Evolutionary conservation across 2,797 vertebrate species (phyloP), one percentile per base, ranked within the genome.

Genomic region (Muraenolepis orangiensis): DNA sequence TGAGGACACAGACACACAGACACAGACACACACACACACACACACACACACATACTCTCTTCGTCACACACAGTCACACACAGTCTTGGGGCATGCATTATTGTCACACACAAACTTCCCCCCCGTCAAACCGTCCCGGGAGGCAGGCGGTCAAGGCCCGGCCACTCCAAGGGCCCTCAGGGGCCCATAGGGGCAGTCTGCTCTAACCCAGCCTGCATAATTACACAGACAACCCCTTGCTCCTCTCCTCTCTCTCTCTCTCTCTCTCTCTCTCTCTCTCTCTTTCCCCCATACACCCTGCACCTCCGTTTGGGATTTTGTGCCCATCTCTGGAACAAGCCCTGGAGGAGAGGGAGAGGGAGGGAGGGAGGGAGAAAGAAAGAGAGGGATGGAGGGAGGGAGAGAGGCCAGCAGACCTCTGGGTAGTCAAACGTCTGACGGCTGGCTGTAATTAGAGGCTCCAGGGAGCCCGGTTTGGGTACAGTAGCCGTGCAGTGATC

Each of bases 131-230:
- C 6, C 11, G 36, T 6, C 6, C 36, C 36, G 10, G 5, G 4
- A 38, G 70, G 31, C 42, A 4, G 18, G 51, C 18, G 51, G 16
- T 23, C n/a, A 18, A 76, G 71, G 69, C 72, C 36, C 36, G 36
- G 11, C 36, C 36, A 38, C 11, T 38, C 36, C 36, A 38, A 1
- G 36, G 36, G 36, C 36, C 36, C 36, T 38, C 36, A 38, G 36
- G 36, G 36, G 36, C 36, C 36, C 12, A 11, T 38, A 38, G 36
- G 20, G 1, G 64, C 57, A 40, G 68, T 32, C n/a, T 7, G 77
- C 66, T 14, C 85, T 87, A 88, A 89, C 90, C 83, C 81, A 78
- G 83, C 73, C 64, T 20, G 0, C 78, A 7, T 82, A 89, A 90
- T 89, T 89, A 81, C 86, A 85, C 81, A 68, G 32, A 71, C 46